These are phyloP conservation scores for Thrips palmi DNA, from an alignment of 1,140 invertebrate genomes.

Conservation along the genomic window DNA sequence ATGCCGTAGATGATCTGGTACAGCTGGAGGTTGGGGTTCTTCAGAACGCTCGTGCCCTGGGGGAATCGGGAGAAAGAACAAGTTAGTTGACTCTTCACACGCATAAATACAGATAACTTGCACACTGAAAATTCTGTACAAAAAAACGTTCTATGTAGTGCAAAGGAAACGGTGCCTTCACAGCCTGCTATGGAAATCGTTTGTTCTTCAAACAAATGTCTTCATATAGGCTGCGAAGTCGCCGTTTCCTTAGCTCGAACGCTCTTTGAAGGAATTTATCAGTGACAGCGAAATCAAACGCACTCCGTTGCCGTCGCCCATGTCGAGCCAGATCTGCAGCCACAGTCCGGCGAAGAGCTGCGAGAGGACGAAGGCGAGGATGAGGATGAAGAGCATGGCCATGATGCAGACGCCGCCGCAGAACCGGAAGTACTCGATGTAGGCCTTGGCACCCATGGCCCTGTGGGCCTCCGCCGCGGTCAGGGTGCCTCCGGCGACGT, in stretches of 20 bases:
- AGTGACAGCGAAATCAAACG: too few relatives aligned
- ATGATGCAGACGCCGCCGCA: conserved; percentile 29
- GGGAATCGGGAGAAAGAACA: too few relatives aligned
- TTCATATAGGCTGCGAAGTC: neutral
- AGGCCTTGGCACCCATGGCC: conserved; percentile 12
- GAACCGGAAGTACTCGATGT: conserved; percentile 17
- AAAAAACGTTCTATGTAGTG: too few relatives aligned
- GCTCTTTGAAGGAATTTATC: too few relatives aligned
- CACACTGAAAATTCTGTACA: too few relatives aligned
- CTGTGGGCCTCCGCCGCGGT: conserved; percentile 9
- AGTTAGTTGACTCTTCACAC: too few relatives aligned
- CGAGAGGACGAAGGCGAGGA: conserved; percentile 28
- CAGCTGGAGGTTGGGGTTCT: conserved; percentile 29
- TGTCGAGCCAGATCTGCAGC: conserved; percentile 43
- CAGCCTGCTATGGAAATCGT: too few relatives aligned
- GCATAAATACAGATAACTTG: conserved; percentile 17
- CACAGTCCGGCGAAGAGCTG: conserved; percentile 35
- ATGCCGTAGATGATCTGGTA: conserved; percentile 32
- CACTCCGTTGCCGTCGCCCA: conserved; percentile 24
- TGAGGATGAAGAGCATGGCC: conserved; percentile 35
- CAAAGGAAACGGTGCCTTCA: too few relatives aligned
- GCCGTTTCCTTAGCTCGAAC: too few relatives aligned
- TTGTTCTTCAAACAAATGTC: conserved; percentile 13
- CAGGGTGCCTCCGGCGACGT: conserved; percentile 6
- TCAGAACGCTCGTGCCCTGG: conserved; percentile 24